A percentile compares a stretch with the other conserved stretches of the same genome.
Conservation (phyloP, 1,140 invertebrate species). For the Scaptomyza hsui region DNA sequence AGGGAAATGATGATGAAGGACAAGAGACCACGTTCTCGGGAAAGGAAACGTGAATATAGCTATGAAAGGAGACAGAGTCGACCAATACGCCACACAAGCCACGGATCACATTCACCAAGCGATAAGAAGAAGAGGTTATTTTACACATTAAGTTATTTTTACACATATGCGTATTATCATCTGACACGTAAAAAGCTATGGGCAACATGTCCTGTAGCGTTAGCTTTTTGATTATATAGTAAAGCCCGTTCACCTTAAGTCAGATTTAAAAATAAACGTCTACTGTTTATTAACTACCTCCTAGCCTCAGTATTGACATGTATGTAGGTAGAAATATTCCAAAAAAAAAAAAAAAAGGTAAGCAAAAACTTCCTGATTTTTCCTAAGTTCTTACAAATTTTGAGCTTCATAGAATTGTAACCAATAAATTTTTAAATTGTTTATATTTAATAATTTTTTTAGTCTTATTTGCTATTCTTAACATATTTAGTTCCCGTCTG, state of each 20-base stretch:
- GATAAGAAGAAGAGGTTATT: conserved; percentile 76
- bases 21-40: conserved; percentile 62
- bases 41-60: conserved; percentile 69
- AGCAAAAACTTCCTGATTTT: neutral
- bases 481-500: too few relatives aligned
- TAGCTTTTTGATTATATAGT: neutral
- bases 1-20: conserved; percentile 56
- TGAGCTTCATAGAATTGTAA: too few relatives aligned
- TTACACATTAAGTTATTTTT: conserved; percentile 34
- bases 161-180: conserved; percentile 33
- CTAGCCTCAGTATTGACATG: neutral
- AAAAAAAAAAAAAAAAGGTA: conserved; percentile 9
- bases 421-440: too few relatives aligned
- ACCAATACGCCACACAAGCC: conserved; percentile 40
- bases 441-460: neutral
- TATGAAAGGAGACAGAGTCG: conserved; percentile 54
- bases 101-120: conserved; percentile 64
- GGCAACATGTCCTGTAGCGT: neutral
- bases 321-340: neutral
- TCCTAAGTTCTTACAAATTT: too few relatives aligned
- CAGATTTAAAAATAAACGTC: conserved; percentile 13
- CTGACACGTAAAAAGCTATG: conserved; percentile 2
- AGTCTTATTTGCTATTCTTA: too few relatives aligned
- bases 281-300: conserved; percentile 4
- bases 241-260: conserved; percentile 1